Conservation (phyloP, 2,888 invertebrate genomes). For the Macaria notata region DNA sequence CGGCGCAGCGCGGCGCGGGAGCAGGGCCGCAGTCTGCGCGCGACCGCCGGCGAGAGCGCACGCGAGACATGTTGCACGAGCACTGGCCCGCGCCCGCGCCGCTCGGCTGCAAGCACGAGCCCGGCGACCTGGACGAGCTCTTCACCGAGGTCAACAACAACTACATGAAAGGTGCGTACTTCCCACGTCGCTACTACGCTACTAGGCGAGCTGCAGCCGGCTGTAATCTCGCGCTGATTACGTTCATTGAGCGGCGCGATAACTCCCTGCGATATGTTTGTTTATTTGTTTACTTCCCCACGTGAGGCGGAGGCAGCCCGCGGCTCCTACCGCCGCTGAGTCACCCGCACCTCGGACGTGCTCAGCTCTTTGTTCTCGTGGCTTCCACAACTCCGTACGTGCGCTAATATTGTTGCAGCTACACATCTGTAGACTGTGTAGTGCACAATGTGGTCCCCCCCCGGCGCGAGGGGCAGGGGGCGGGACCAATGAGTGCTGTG, state of each 20-base stretch:
- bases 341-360: too few species aligned
- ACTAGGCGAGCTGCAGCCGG: background rate
- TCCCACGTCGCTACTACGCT: too few species aligned
- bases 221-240: conserved; percentile 3
- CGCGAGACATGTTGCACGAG: conserved; percentile 63
- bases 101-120: conserved; percentile 47
- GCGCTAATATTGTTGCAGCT: too few species aligned
- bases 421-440: too few species aligned
- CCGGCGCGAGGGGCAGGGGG: conserved; percentile 26
- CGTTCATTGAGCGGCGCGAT: background rate
- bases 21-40: conserved; percentile 37
- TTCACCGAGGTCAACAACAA: conserved; percentile 72
- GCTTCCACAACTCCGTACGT: too few species aligned
- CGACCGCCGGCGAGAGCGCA: conserved; percentile 37
- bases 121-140: conserved; percentile 63
- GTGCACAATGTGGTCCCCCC: conserved; percentile 69
- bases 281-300: conserved; percentile 3
- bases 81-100: conserved; percentile 51
- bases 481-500: conserved; percentile 72
- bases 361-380: too few species aligned
- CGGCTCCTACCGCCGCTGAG: background rate
- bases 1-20: conserved; percentile 26
- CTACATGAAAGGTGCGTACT: conserved; percentile 59
- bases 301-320: too few species aligned
- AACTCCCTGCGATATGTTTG: conserved; percentile 1